Evolutionary conservation across 2,797 vertebrate species (phyloP).

Genomic region (Lithobates pipiens): DNA sequence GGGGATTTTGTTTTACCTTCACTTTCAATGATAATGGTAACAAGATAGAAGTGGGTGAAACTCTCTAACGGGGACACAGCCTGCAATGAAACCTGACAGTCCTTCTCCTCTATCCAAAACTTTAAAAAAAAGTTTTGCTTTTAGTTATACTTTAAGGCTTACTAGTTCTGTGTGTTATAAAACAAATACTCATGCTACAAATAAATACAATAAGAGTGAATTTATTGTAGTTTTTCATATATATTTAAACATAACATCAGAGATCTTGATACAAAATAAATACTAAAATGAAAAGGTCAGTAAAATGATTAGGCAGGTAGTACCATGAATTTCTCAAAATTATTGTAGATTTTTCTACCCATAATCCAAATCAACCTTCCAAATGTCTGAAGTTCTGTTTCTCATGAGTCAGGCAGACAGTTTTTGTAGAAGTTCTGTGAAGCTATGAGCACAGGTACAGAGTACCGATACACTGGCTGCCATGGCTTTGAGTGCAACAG

Average conservation of each 20-base stretch:
- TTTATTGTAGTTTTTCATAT: background rate
- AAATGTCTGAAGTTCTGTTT: background rate
- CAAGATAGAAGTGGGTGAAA: no score
- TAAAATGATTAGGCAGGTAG: conserved; percentile 7
- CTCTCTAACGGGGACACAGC: no score
- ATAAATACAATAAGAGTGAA: background rate
- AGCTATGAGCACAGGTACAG: conserved; percentile 84
- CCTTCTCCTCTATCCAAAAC: no score
- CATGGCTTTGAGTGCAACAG: conserved; percentile 86
- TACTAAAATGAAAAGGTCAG: conserved; percentile 30
- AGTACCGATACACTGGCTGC: conserved; percentile 85
- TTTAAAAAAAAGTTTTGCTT: no score
- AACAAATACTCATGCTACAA: no score
- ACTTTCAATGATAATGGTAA: no score
- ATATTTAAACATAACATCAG: conserved; percentile 42
- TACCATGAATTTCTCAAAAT: background rate
- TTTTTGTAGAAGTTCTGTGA: conserved; percentile 85
- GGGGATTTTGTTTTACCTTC: no score
- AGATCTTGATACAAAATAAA: conserved; percentile 52
- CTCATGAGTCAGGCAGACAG: conserved; percentile 72
- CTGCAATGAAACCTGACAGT: no score
- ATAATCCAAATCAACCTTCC: background rate
- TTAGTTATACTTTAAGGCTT: no score
- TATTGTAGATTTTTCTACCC: background rate
- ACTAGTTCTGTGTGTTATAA: no score